Evolutionary conservation across 2,888 invertebrate species (phyloP), one percentile per base, ranked within the genome.

Genomic region (Aphodius sticticus): DNA sequence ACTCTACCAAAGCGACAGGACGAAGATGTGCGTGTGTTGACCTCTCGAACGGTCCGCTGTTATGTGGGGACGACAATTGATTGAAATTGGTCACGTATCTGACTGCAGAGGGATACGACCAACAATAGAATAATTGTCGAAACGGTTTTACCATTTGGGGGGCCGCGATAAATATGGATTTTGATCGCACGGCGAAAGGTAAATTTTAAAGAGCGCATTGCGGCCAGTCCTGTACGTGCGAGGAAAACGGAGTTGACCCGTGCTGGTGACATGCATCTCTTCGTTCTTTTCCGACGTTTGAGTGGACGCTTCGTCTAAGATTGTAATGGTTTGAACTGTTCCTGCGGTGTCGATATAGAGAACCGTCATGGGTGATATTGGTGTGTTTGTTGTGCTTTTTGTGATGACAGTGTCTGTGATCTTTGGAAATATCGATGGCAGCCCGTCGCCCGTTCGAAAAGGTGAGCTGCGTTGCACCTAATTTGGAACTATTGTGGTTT

Each of bases 361-460:
- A 26, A 26, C 26, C 26, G 26, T 26, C 26, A 79, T 79, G 79
- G 77, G 79, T 74, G 79, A 72, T 72, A 76, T 77, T 35, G 77
- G 76, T 79, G 77, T 76, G 79, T 77, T 74, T 70, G 69, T 77
- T 38, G 72, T 79, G 38, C 76, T 79, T 16, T 79, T 77, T 16
- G 79, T 79, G 74, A 75, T 77, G 79, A 79, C 77, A 69, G 77
- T 79, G 26, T 77, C 77, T 74, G 69, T 79, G 69, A 75, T 79
- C 38, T 74, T 79, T 71, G 77, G 77, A 16, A 72, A 76, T 72
- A 79, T 69, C 6, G 75, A 71, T 74, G 84, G 82, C 71, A 85
- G 82, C 26, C 26, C 26, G 26, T 26, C 26, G 26, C 26, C 26
- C 26, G 26, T 26, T 26, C 26, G 26, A 26, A 26, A 26, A 26